Evolutionary conservation across 1,140 invertebrate genomes (phyloP).

Genomic region (Tetraneura akinire): DNA sequence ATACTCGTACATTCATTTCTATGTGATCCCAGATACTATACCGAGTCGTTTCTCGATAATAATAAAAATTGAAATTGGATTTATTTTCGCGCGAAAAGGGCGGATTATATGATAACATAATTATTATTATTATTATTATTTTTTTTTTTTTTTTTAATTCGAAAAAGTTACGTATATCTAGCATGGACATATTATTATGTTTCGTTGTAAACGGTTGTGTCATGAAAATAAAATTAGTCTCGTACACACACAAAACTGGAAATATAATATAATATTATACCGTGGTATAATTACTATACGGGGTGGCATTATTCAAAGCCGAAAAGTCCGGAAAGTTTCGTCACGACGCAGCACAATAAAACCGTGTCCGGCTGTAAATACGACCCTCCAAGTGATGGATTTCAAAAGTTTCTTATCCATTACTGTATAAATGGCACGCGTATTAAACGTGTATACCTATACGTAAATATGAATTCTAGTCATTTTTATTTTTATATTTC

Average conservation of each 20-base stretch:
- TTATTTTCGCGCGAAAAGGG: background rate
- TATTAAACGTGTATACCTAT: background rate
- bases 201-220: too few relatives aligned
- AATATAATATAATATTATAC: background rate
- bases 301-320: slow-evolving; percentile 25
- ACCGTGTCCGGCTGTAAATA: slow-evolving; percentile 16
- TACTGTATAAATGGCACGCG: background rate
- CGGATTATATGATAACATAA: too few relatives aligned
- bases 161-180: too few relatives aligned
- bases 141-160: too few relatives aligned
- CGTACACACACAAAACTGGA: too few relatives aligned
- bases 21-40: background rate
- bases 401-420: slow-evolving; percentile 28
- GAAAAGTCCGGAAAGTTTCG: slow-evolving; percentile 32
- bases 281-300: background rate
- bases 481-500: background rate
- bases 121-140: too few relatives aligned
- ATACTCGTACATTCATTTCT: too few relatives aligned
- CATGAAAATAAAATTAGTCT: background rate
- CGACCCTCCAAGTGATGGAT: slow-evolving; percentile 40
- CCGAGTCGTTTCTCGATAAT: background rate
- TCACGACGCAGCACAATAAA: slow-evolving; percentile 19
- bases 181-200: too few relatives aligned
- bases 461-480: background rate
- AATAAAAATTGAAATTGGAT: background rate